These are phyloP conservation scores for Hippopotamus amphibius DNA, from an alignment of 2,113 vertebrate genomes.

Conservation along the genomic window DNA sequence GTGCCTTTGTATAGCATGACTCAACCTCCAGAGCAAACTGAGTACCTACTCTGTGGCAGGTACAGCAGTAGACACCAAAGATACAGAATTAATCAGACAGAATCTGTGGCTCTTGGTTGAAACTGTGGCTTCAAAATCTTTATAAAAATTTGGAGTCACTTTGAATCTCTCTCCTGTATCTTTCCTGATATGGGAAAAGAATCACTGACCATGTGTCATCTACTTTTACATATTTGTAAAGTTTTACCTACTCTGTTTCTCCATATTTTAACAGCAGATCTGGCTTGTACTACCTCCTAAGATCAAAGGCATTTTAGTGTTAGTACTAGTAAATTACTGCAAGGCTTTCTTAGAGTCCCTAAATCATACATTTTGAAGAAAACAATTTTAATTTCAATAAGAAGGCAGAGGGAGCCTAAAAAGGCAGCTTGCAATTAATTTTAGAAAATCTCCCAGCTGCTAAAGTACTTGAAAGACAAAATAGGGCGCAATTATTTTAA, in stretches of 20 bases:
- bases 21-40: not conserved
- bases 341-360: slow-evolving; percentile 40
- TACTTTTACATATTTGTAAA: slow-evolving; percentile 32
- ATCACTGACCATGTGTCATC: not conserved
- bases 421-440: slow-evolving; percentile 73
- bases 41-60: not conserved
- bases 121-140: slow-evolving; percentile 41
- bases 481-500: slow-evolving; percentile 72
- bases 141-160: not conserved
- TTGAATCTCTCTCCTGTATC: not conserved
- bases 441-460: slow-evolving; percentile 75
- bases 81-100: not conserved
- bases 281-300: not conserved
- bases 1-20: not conserved
- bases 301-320: slow-evolving; percentile 57
- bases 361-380: slow-evolving; percentile 70
- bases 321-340: slow-evolving; percentile 34
- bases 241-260: slow-evolving; percentile 40
- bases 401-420: slow-evolving; percentile 57
- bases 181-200: not conserved
- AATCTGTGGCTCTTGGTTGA: not conserved
- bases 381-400: slow-evolving; percentile 74
- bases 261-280: slow-evolving; percentile 49
- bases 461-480: slow-evolving; percentile 72
- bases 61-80: not conserved